These are phyloP conservation scores for Neocloeon triangulifer DNA, from an alignment of 1,140 invertebrate species.

Conservation along the genomic window DNA sequence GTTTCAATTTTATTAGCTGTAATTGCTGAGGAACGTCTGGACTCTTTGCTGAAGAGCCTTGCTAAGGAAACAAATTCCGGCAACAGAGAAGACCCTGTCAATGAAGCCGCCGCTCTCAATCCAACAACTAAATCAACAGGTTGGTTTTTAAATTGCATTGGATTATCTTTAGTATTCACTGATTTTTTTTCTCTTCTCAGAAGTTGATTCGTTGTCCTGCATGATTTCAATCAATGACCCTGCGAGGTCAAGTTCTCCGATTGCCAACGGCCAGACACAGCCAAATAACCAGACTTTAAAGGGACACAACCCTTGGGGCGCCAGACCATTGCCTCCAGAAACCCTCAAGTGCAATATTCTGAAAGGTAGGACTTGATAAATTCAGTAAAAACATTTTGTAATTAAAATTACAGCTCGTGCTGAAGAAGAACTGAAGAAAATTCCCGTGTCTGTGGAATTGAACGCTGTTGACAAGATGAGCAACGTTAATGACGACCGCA, in stretches of 20 bases:
- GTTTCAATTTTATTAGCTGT: conserved; percentile 6
- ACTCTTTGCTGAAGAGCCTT: conserved; percentile 33
- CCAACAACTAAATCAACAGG: no score
- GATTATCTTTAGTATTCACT: conserved; percentile 4
- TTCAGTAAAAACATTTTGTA: conserved; percentile 12
- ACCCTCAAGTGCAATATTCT: conserved; percentile 88
- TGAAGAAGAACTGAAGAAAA: conserved; percentile 29
- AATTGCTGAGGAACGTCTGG: conserved; percentile 26
- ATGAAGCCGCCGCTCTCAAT: no score
- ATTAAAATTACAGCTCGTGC: conserved; percentile 21
- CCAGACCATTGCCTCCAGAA: conserved; percentile 53
- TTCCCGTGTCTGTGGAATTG: conserved; percentile 26
- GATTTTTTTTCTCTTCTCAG: conserved; percentile 2
- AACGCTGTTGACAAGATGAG: conserved; percentile 19
- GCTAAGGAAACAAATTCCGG: conserved; percentile 22
- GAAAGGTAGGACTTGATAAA: conserved; percentile 44
- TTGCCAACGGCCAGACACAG: conserved; percentile 28
- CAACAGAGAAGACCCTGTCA: no score
- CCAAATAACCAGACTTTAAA: conserved; percentile 42
- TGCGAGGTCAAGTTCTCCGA: conserved; percentile 8
- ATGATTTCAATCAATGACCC: not conserved
- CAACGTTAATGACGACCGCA: no score
- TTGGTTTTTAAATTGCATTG: not conserved
- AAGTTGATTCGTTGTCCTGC: not conserved
- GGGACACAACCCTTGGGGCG: conserved; percentile 19